Percentiles rank a stretch among this genome's conserved stretches.
Conservation (phyloP, 2,888 invertebrate genomes). For the Eristalis intricaria region DNA sequence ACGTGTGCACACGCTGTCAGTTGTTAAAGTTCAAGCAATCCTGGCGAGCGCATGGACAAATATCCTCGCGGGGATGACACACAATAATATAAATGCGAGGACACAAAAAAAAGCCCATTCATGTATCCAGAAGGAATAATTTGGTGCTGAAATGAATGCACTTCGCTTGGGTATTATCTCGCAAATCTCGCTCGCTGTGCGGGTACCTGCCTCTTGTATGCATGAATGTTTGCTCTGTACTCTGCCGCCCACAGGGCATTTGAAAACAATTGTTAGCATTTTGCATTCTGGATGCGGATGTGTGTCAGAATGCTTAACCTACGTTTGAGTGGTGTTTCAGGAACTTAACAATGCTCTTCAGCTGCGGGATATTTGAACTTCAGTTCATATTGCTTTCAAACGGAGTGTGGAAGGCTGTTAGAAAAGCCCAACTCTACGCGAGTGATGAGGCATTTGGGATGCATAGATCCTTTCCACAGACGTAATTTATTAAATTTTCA, state of each 20-base stretch:
- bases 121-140: too few relatives aligned
- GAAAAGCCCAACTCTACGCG: background rate
- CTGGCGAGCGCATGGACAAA: background rate
- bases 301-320: slow-evolving; percentile 6
- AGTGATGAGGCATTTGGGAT: too few relatives aligned
- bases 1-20: background rate
- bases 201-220: background rate
- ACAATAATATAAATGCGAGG: slow-evolving; percentile 21
- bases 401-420: background rate
- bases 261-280: slow-evolving; percentile 18
- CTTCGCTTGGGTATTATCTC: background rate
- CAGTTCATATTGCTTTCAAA: background rate
- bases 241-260: slow-evolving; percentile 2
- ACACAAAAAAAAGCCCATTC: background rate
- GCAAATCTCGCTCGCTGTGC: background rate
- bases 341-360: slow-evolving; percentile 12
- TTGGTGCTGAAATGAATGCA: background rate
- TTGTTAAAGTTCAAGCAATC: too few relatives aligned
- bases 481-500: too few relatives aligned
- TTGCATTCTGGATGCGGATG: slow-evolving; percentile 3
- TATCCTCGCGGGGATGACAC: slow-evolving; percentile 3
- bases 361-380: slow-evolving; percentile 25
- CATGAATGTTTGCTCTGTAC: background rate
- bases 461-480: too few relatives aligned
- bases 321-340: slow-evolving; percentile 1